These are phyloP conservation scores for Fulmarus glacialis DNA, from an alignment of 2,113 vertebrate genomes.

Conservation along the genomic window DNA sequence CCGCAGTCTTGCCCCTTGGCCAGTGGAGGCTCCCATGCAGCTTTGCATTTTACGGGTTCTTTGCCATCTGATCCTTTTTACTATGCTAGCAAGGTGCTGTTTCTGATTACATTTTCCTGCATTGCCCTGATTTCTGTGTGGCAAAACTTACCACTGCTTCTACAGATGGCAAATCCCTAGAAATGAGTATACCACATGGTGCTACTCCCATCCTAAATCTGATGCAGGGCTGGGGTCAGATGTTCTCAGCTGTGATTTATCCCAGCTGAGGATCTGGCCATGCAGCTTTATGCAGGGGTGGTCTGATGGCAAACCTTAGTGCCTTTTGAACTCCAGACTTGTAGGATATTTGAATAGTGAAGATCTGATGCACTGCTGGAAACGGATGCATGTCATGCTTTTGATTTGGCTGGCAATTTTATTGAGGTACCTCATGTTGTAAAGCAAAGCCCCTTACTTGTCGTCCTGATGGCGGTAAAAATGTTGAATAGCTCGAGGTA, in stretches of 20 bases:
- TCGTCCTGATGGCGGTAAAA: conserved; percentile 61
- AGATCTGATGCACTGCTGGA: neutral
- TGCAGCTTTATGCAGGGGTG: no score
- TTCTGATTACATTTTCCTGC: neutral
- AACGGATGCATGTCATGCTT: neutral
- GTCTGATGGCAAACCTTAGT: neutral
- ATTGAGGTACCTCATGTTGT: neutral
- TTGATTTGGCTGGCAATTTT: neutral
- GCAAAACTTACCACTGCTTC: neutral
- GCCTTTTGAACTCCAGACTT: neutral
- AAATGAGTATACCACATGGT: neutral
- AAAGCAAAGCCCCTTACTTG: neutral
- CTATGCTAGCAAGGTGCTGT: neutral
- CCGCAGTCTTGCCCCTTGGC: neutral
- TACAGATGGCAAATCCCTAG: neutral
- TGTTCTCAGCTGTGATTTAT: neutral
- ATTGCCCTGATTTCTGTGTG: neutral
- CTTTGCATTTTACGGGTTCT: neutral
- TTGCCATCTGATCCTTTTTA: neutral
- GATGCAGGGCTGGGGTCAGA: neutral
- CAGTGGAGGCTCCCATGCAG: neutral
- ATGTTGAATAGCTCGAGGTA: neutral
- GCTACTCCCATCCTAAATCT: neutral
- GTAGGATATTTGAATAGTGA: neutral
- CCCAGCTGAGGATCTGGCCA: neutral